A percentile compares a stretch with the other conserved stretches of the same genome.
Conservation (phyloP, 2,888 invertebrate genomes). For the Deilephila elpenor region DNA sequence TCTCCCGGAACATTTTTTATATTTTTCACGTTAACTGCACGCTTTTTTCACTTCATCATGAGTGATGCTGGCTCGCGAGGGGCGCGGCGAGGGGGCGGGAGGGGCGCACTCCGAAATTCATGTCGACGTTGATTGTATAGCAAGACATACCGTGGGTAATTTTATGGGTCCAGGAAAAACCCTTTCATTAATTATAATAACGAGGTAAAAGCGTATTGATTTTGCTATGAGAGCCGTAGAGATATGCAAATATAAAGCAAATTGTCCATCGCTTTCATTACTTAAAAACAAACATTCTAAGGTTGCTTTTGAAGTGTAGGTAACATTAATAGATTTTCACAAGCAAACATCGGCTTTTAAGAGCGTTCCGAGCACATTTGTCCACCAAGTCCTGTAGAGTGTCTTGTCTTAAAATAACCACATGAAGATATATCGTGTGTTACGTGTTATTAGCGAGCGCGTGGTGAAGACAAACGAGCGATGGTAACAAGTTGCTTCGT, state of each 20-base stretch:
- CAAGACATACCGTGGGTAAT: not conserved
- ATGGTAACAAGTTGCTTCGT: not conserved
- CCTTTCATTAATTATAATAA: not conserved
- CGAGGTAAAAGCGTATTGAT: not conserved
- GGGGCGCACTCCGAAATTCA: conserved; percentile 18
- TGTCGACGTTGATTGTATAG: conserved; percentile 15
- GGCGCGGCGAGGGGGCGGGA: not conserved
- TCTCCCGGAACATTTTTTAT: conserved; percentile 21
- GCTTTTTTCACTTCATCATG: conserved; percentile 17
- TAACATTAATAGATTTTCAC: no score
- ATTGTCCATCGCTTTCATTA: no score
- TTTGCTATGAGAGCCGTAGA: not conserved
- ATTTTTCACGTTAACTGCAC: conserved; percentile 19
- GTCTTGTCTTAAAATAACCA: not conserved
- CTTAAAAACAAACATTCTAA: no score
- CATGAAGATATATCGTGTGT: not conserved
- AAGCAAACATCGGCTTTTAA: no score
- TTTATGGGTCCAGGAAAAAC: not conserved
- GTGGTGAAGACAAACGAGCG: conserved; percentile 10
- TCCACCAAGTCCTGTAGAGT: not conserved
- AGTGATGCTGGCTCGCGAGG: not conserved
- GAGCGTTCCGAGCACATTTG: no score
- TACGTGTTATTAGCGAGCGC: not conserved
- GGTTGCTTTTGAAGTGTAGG: no score
- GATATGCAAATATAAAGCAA: no score